Evolutionary conservation across 2,113 vertebrate species (phyloP).

Genomic region (Onychostoma macrolepis): DNA sequence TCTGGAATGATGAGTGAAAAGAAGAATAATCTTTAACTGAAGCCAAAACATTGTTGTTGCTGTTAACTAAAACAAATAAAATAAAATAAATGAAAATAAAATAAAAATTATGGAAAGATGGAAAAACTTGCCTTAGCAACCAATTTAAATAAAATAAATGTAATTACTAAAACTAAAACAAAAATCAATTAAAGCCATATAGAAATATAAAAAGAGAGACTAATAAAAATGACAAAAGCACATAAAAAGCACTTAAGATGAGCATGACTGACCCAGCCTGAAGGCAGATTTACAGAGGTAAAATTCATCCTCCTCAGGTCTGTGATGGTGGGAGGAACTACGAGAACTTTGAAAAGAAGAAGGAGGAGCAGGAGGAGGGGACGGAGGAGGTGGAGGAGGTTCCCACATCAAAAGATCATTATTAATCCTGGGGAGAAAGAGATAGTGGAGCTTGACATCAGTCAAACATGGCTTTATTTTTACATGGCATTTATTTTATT

Average conservation of each 20-base stretch:
- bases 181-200: neutral
- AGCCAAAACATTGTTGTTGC: neutral
- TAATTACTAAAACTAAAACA: neutral
- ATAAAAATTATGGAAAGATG: too few species aligned
- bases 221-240: neutral
- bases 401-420: conserved; percentile 94
- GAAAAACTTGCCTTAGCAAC: neutral
- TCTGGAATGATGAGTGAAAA: conserved; percentile 65
- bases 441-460: neutral
- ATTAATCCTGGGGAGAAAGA: conserved; percentile 81
- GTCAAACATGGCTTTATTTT: neutral
- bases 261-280: conserved; percentile 78
- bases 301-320: conserved; percentile 76
- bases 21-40: neutral
- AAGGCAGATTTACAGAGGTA: conserved; percentile 92
- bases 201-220: neutral
- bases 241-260: neutral
- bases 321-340: conserved; percentile 56
- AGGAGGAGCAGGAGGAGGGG: conserved; percentile 51
- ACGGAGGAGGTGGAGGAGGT: conserved; percentile 62
- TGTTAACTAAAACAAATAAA: neutral
- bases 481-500: neutral
- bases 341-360: conserved; percentile 49
- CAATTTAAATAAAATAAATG: neutral
- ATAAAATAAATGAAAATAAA: neutral